Conservation (phyloP, 2,113 vertebrate species). For the Triplophysa dalaica region DNA sequence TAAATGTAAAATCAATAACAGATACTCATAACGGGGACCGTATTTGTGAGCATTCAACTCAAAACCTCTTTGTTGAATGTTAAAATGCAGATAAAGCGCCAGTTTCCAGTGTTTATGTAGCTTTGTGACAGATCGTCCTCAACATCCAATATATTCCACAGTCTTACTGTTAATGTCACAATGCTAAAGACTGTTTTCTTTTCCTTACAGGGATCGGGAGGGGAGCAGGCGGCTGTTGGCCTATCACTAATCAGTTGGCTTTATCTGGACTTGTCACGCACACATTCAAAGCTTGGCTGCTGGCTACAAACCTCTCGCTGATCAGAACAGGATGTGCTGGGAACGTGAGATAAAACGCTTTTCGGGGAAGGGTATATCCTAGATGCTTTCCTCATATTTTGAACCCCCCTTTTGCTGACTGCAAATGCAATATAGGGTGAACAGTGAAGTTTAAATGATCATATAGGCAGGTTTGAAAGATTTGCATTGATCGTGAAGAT, state of each 20-base stretch:
- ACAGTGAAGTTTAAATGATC: not conserved
- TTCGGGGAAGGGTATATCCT: constrained; percentile 53
- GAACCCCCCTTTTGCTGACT: constrained; percentile 41
- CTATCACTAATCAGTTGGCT: constrained; percentile 60
- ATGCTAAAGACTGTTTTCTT: constrained; percentile 23
- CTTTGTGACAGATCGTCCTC: not conserved
- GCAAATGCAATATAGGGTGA: not conserved
- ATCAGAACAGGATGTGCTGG: constrained; percentile 71
- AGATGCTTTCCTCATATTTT: constrained; percentile 67
- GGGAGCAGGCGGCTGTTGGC: constrained; percentile 9
- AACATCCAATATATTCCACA: not conserved
- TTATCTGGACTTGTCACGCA: constrained; percentile 65
- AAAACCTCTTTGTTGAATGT: not conserved
- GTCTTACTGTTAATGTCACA: not conserved
- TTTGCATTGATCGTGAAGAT: too few species aligned
- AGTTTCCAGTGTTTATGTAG: not conserved
- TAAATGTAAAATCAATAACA: not conserved
- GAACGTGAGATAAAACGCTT: constrained; percentile 63
- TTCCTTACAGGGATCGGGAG: constrained; percentile 26
- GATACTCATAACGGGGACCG: too few species aligned
- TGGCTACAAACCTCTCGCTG: constrained; percentile 56
- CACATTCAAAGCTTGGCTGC: constrained; percentile 45
- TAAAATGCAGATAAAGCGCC: not conserved
- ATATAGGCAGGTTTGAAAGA: too few species aligned
- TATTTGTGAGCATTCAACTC: not conserved